phyloP scores from a whole-genome alignment of 2,797 vertebrate species.

The Oryzias sinensis region DNA sequence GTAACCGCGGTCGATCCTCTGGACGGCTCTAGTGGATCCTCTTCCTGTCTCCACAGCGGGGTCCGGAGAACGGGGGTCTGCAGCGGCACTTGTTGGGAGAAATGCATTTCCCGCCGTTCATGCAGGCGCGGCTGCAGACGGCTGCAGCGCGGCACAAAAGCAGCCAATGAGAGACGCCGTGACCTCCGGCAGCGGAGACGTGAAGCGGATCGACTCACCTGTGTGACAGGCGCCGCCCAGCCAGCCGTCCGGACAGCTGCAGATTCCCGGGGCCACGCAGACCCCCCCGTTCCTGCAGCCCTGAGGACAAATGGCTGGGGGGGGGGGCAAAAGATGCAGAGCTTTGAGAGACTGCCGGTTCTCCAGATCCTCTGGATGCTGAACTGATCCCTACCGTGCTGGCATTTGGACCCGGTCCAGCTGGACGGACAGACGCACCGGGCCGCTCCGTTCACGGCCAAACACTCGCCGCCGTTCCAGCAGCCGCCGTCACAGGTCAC shows the following conservation, averaged over 20 bases:
- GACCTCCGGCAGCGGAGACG: too few species aligned
- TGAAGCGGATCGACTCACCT: conserved; percentile 65
- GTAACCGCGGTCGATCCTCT: neutral
- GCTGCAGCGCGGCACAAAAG: conserved; percentile 59
- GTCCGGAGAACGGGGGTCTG: conserved; percentile 74
- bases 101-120: conserved; percentile 85
- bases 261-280: conserved; percentile 87
- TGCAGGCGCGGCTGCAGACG: conserved; percentile 77
- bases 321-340: conserved; percentile 33
- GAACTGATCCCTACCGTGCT: conserved; percentile 75
- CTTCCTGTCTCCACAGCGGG: conserved; percentile 79
- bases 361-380: neutral
- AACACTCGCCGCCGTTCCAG: conserved; percentile 85
- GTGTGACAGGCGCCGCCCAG: conserved; percentile 84
- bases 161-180: too few species aligned
- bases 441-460: conserved; percentile 78
- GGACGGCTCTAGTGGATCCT: conserved; percentile 52
- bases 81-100: conserved; percentile 84
- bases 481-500: conserved; percentile 84
- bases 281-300: conserved; percentile 84
- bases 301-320: conserved; percentile 84
- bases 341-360: neutral
- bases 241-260: conserved; percentile 87
- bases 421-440: conserved; percentile 85
- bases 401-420: conserved; percentile 86